These are phyloP conservation scores for Dipodomys spectabilis DNA, from an alignment of 2,113 vertebrate species.

Conservation along the genomic window DNA sequence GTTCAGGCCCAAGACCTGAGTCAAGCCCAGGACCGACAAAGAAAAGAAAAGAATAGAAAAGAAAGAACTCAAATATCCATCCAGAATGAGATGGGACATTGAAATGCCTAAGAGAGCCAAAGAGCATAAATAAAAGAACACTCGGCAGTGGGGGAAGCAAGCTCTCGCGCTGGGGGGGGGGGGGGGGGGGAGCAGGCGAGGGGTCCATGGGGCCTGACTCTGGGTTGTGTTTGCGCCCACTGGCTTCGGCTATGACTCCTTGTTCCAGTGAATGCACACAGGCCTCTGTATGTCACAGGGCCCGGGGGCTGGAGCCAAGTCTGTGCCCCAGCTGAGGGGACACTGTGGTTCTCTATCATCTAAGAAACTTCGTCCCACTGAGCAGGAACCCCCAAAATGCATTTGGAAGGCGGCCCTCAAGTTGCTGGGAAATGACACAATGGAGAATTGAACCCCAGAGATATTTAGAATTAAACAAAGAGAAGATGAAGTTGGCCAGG, in stretches of 20 bases:
- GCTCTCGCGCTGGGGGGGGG: not conserved
- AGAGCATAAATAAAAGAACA: not conserved
- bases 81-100: not conserved
- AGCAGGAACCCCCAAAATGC: not conserved
- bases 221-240: rapidly evolving
- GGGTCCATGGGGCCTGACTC: no score
- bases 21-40: no score
- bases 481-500: not conserved
- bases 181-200: not conserved
- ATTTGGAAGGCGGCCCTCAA: not conserved
- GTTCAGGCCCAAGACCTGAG: no score
- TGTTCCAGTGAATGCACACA: not conserved
- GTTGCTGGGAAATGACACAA: not conserved
- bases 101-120: not conserved
- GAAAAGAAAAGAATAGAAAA: no score
- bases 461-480: not conserved
- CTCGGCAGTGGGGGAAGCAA: not conserved
- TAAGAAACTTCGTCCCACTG: not conserved
- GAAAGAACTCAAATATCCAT: no score
- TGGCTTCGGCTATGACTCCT: not conserved
- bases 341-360: not conserved
- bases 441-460: not conserved
- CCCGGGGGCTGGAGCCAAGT: not conserved
- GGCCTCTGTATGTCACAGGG: not conserved
- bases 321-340: not conserved